Percentiles rank a stretch among this genome's conserved stretches.
Conservation (phyloP, 1,140 invertebrate genomes). For the Lineus longissimus region DNA sequence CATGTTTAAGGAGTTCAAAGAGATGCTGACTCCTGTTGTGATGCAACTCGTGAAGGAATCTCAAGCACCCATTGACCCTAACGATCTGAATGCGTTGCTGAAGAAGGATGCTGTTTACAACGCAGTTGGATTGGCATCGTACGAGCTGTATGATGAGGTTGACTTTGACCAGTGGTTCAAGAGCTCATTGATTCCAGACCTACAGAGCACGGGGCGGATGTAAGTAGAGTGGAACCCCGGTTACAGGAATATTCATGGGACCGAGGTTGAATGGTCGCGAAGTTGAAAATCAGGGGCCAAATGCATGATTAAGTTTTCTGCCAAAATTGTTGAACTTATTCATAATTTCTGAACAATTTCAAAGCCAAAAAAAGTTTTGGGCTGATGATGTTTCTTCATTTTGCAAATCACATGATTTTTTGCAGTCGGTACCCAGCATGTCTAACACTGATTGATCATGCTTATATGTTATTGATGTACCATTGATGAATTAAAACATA, state of each 20-base stretch:
- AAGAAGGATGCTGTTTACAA: conserved; percentile 91
- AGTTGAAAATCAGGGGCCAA: too few relatives aligned
- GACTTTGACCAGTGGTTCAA: conserved; percentile 92
- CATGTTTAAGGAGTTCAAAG: conserved; percentile 75
- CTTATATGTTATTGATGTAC: too few relatives aligned
- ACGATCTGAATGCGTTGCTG: conserved; percentile 73
- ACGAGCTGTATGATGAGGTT: conserved; percentile 87
- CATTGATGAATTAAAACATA: too few relatives aligned
- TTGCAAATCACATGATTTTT: too few relatives aligned
- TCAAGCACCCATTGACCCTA: conserved; percentile 60
- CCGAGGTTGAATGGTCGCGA: too few relatives aligned
- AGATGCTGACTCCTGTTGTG: conserved; percentile 68
- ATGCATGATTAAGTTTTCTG: too few relatives aligned
- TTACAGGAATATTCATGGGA: neutral
- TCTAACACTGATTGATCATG: too few relatives aligned
- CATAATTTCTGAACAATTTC: too few relatives aligned
- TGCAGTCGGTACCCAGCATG: too few relatives aligned
- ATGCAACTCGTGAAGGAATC: conserved; percentile 66
- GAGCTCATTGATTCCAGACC: conserved; percentile 74
- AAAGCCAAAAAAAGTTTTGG: too few relatives aligned
- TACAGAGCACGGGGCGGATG: conserved; percentile 70
- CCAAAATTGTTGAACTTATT: too few relatives aligned
- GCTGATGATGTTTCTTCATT: too few relatives aligned
- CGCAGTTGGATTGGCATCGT: conserved; percentile 82
- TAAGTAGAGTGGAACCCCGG: conserved; percentile 18